Evolutionary conservation across 1,140 invertebrate genomes (phyloP).

Genomic region (Neoseiulus cucumeris): DNA sequence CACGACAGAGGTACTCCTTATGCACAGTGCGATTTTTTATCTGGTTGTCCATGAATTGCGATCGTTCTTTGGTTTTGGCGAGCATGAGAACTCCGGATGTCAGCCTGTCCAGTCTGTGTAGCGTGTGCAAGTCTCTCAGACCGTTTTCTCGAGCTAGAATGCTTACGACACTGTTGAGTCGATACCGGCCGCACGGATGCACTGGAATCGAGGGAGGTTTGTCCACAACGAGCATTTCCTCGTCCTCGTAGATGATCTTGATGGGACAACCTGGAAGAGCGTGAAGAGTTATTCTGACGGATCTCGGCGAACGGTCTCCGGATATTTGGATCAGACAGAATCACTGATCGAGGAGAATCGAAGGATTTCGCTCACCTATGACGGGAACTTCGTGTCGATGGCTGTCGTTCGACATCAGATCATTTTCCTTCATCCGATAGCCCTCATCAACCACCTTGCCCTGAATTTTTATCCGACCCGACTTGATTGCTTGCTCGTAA

Average conservation of each 20-base stretch:
- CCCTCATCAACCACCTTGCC: constrained; percentile 71
- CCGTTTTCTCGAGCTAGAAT: constrained; percentile 91
- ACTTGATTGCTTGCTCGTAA: constrained; percentile 36
- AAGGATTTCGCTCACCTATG: constrained; percentile 10
- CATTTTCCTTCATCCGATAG: constrained; percentile 79
- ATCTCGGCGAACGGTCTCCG: background rate
- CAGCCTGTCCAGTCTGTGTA: constrained; percentile 36
- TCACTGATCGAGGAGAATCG: background rate
- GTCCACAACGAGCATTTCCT: constrained; percentile 95
- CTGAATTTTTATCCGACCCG: constrained; percentile 77
- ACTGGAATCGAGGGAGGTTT: constrained; percentile 98
- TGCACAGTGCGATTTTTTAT: constrained; percentile 70
- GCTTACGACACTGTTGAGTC: constrained; percentile 86
- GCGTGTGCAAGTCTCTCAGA: constrained; percentile 63
- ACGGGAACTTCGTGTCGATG: constrained; percentile 23
- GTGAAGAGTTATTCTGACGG: background rate
- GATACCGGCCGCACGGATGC: constrained; percentile 85
- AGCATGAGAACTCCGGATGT: constrained; percentile 64
- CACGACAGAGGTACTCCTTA: constrained; percentile 92
- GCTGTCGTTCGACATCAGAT: constrained; percentile 70
- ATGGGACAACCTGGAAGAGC: constrained; percentile 56
- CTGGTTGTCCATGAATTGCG: constrained; percentile 77
- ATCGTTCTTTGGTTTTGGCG: constrained; percentile 72
- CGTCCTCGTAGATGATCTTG: constrained; percentile 86
- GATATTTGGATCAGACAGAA: constrained; percentile 10